A percentile compares a stretch with the other conserved stretches of the same genome.
phyloP scores from a whole-genome alignment of 2,888 invertebrate species.

The Bunonema sp. region DNA sequence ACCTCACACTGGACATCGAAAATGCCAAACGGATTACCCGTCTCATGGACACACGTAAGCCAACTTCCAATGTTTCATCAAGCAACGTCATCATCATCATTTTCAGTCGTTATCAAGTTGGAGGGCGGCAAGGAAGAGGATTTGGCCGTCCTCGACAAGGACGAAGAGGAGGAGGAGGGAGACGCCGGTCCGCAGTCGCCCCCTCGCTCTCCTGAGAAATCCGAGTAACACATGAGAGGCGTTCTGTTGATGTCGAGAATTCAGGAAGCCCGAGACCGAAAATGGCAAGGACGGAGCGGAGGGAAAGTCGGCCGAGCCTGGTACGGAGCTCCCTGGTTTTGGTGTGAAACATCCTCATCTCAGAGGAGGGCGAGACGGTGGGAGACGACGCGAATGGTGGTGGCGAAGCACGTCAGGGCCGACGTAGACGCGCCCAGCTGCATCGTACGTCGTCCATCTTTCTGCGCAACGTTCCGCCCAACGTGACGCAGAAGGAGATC shows the following conservation, averaged over 20 bases:
- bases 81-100: not conserved
- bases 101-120: conserved; percentile 73
- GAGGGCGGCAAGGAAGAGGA: conserved; percentile 70
- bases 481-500: conserved; percentile 86
- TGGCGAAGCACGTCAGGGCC: conserved; percentile 4
- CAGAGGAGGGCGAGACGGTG: conserved; percentile 1
- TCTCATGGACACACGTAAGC: conserved; percentile 64
- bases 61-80: not conserved
- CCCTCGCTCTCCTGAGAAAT: no score
- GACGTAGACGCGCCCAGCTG: conserved; percentile 9
- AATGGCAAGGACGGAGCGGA: conserved; percentile 15
- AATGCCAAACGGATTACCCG: conserved; percentile 63
- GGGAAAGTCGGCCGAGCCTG: conserved; percentile 38
- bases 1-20: conserved; percentile 68
- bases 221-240: conserved; percentile 10
- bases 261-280: conserved; percentile 41
- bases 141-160: conserved; percentile 53
- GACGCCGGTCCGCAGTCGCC: conserved; percentile 14
- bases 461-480: conserved; percentile 79
- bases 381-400: conserved; percentile 3
- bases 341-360: no score
- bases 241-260: conserved; percentile 46
- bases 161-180: conserved; percentile 63
- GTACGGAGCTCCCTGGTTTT: not conserved
- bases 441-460: conserved; percentile 95